Base-by-base conservation (phyloP, 2,888 invertebrate genomes). In the Mesochorus sp. region DNA sequence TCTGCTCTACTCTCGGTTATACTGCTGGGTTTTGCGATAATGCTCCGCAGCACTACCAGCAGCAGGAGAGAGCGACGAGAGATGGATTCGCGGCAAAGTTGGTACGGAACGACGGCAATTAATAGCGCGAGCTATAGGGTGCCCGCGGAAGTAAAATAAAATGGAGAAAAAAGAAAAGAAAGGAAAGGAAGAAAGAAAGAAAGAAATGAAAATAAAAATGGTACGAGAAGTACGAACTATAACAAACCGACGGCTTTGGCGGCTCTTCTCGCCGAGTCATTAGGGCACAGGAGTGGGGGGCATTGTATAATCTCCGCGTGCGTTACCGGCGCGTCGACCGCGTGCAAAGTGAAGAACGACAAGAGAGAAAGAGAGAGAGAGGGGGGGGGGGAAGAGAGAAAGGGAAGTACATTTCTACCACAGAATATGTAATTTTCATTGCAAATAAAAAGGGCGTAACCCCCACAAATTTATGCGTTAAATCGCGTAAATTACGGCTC, bases 101-200 rank as follows among this genome's bases (percentile, higher is more conserved):
- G 86, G 86, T 85, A 84, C 86, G 88, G 85, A 87, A 88, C 86
- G 88, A 85, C 86, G 88, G 87, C 88, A 89, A 89, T 89, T 89
- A 89, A 89, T 89, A 87, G 88, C 86, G 84, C 85, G 85, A 86
- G 84, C 88, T 87, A 88, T 88, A 85, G 88, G 89, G 88, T 88
- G 88, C 89, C 89, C 82, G 85, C 88, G 88, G 89, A 89, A 89
- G 88, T 89, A 85, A 88, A 87, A 88, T 88, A 89, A 88, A 79
- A 80, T 72, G 74, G 61, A 71, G 28, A 12, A 28, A 51, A 85
- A 86, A 87, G 86, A 87, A 37, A 42, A 55, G 21, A 24, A 14
- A 31, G 21, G 31, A 21, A 26, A n/a, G 14, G 6, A 12, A 49
- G 17, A 21, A 31, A 14, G 1, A 31, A 8, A n/a, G 8, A 12